Conservation (phyloP, 2,797 vertebrate genomes). For the Capromys pilorides region DNA sequence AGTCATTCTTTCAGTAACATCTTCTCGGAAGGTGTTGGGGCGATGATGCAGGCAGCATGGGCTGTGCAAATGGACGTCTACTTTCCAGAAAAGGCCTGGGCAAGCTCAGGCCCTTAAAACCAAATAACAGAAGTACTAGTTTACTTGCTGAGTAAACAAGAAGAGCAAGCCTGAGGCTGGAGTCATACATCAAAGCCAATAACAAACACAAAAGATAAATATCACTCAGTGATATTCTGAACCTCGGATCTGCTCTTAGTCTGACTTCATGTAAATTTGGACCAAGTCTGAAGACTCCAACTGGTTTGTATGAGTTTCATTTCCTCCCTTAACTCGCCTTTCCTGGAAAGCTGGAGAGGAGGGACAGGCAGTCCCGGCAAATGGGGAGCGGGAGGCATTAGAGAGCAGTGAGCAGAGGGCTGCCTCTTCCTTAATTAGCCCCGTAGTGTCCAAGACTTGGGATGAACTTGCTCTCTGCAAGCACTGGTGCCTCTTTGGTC, state of each 20-base stretch:
- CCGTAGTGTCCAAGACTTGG: background rate
- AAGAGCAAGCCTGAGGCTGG: background rate
- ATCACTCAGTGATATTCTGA: background rate
- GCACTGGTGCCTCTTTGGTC: background rate
- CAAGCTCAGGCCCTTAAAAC: background rate
- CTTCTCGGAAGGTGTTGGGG: background rate
- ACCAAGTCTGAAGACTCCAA: background rate
- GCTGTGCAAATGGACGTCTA: accelerated
- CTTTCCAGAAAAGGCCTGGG: background rate
- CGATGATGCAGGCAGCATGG: accelerated
- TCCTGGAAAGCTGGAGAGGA: background rate
- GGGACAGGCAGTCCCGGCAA: background rate
- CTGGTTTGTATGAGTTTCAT: background rate
- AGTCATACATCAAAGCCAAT: background rate
- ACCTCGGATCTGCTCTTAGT: background rate
- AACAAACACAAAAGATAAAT: background rate
- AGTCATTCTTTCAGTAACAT: background rate
- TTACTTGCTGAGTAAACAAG: background rate
- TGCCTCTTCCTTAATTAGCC: background rate
- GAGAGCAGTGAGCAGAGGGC: background rate
- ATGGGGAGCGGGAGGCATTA: background rate
- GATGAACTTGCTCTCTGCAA: background rate
- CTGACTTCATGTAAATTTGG: background rate
- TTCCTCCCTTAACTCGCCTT: background rate
- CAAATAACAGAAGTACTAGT: background rate